Conservation (phyloP, 2,888 invertebrate species). For the Scaptomyza cyrtandrae region DNA sequence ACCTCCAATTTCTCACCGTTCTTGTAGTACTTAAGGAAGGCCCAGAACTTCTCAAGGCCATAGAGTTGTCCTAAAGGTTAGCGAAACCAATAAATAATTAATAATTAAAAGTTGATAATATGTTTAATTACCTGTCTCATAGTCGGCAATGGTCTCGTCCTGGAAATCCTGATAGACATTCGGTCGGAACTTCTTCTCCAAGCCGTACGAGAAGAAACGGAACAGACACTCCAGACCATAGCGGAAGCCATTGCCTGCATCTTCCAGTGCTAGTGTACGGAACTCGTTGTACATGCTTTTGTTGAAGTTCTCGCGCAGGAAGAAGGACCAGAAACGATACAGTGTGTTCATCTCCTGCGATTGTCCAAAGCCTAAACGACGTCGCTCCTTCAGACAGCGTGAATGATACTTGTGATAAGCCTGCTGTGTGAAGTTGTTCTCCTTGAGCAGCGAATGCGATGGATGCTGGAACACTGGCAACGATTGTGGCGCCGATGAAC, state of each 20-base stretch:
- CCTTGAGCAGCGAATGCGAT: conserved; percentile 95
- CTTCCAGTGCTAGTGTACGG: conserved; percentile 94
- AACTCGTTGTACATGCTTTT: conserved; percentile 99
- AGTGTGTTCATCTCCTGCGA: conserved; percentile 99
- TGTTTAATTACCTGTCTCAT: conserved; percentile 89
- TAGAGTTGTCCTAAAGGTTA: conserved; percentile 92
- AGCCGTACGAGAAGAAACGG: conserved; percentile 98
- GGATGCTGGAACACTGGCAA: conserved; percentile 98
- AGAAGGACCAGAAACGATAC: conserved; percentile 99
- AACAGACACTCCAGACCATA: conserved; percentile 95
- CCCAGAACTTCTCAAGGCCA: conserved; percentile 99
- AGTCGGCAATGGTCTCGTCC: conserved; percentile 94
- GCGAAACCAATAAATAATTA: too few species aligned
- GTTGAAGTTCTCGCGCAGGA: conserved; percentile 98
- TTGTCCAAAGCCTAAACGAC: conserved; percentile 95
- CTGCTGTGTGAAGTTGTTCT: conserved; percentile 99
- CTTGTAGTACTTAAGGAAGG: conserved; percentile 98
- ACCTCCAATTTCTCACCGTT: conserved; percentile 90
- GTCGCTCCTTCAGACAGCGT: conserved; percentile 95
- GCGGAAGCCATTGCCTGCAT: conserved; percentile 95
- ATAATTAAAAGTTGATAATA: background rate
- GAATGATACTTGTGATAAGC: conserved; percentile 98
- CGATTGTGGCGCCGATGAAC: conserved; percentile 92
- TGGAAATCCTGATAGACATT: conserved; percentile 98
- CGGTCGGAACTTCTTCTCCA: conserved; percentile 98